Conservation (phyloP, 37 sponge, comb jelly and placozoan species). For the Beroe ovata region DNA sequence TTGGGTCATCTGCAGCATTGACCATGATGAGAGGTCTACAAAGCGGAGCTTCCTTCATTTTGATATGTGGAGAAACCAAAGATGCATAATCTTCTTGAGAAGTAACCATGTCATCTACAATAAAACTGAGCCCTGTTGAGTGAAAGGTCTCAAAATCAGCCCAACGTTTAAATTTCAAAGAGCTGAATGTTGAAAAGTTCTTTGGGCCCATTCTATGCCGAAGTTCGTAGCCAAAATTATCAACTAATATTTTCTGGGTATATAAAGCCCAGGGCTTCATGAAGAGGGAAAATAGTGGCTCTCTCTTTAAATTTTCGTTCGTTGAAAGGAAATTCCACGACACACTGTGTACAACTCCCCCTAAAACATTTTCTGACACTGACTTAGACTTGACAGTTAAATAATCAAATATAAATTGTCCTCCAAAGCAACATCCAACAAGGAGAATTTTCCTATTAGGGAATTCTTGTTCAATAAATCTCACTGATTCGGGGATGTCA, state of each 20-base stretch:
- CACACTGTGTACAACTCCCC: constrained; percentile 26
- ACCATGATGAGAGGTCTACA: background rate
- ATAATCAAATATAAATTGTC: background rate
- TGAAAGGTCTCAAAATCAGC: background rate
- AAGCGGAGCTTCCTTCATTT: background rate
- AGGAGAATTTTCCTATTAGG: background rate
- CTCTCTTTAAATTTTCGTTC: background rate
- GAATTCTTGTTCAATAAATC: background rate
- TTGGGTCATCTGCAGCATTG: constrained; percentile 7
- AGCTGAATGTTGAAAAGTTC: background rate
- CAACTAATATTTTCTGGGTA: background rate
- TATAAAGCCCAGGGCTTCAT: background rate
- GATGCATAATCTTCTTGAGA: background rate
- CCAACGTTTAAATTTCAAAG: background rate
- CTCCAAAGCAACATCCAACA: constrained; percentile 4
- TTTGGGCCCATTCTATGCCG: background rate
- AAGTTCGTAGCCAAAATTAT: background rate
- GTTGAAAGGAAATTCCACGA: background rate
- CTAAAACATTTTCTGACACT: background rate
- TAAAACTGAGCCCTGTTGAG: background rate
- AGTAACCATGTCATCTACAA: background rate
- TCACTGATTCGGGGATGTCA: background rate
- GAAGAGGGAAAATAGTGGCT: background rate
- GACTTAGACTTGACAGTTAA: background rate
- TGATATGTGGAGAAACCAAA: background rate